Evolutionary conservation across 1,140 invertebrate species (phyloP).

Genomic region (Drosophila takahashii): DNA sequence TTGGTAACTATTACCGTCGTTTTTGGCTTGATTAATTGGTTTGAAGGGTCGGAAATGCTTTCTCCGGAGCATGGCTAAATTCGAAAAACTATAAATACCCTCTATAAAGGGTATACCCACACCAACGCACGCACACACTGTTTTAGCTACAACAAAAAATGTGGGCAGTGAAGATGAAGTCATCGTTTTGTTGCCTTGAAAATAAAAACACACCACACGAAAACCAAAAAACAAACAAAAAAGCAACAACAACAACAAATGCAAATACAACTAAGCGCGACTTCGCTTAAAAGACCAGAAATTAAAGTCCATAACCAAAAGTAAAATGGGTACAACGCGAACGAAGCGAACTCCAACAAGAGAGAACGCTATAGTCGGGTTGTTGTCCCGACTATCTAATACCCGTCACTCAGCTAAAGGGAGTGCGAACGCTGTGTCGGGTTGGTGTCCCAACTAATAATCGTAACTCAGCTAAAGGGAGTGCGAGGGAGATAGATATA

Average conservation of each 20-base stretch:
- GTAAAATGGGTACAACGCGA: constrained; percentile 21
- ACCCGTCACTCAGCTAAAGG: too few species aligned
- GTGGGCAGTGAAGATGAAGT: constrained; percentile 71
- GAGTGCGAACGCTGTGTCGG: too few species aligned
- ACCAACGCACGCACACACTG: constrained; percentile 22
- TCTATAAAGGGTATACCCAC: constrained; percentile 29
- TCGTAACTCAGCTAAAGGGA: too few species aligned
- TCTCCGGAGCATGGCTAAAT: constrained; percentile 1
- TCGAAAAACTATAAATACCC: not conserved
- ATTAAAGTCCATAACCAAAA: constrained; percentile 17
- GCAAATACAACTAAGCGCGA: constrained; percentile 30
- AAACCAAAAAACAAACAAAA: constrained; percentile 21
- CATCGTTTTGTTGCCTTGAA: constrained; percentile 69
- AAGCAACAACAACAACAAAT: constrained; percentile 16
- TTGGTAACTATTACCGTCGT: not conserved
- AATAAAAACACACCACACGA: constrained; percentile 22
- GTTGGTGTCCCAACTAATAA: too few species aligned
- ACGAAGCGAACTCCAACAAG: constrained; percentile 2
- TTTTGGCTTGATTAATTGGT: not conserved
- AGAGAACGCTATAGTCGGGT: too few species aligned
- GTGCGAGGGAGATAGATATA: too few species aligned
- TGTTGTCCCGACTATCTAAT: too few species aligned
- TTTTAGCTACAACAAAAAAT: constrained; percentile 8
- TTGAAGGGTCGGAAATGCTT: constrained; percentile 5
- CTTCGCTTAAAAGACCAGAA: constrained; percentile 37